phyloP scores from a whole-genome alignment of 2,113 vertebrate genomes.

The Eleginops maclovinus region DNA sequence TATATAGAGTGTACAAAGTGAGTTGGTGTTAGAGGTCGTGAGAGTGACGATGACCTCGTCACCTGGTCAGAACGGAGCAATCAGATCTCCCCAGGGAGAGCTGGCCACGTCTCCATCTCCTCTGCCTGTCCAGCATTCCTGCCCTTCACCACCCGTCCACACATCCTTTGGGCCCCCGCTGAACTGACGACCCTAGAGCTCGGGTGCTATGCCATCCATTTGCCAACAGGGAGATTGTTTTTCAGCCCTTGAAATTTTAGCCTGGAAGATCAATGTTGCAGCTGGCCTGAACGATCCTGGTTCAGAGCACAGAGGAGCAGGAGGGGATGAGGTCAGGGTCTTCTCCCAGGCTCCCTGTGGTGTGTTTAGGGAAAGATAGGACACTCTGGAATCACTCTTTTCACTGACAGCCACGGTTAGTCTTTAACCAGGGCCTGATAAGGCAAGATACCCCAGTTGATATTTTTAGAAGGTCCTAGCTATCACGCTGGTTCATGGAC shows the following conservation, averaged over 20 bases:
- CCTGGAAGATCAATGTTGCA: constrained; percentile 81
- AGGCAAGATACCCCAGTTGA: constrained; percentile 12
- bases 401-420: constrained; percentile 42
- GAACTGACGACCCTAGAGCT: constrained; percentile 72
- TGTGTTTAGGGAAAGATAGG: constrained; percentile 70
- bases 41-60: constrained; percentile 68
- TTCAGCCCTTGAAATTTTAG: constrained; percentile 83
- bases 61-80: constrained; percentile 61
- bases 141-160: constrained; percentile 51
- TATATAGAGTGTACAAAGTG: constrained; percentile 28
- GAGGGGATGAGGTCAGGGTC: constrained; percentile 71
- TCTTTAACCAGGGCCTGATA: constrained; percentile 33
- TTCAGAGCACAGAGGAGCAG: constrained; percentile 31
- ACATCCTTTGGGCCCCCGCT: constrained; percentile 49
- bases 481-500: neutral
- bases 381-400: constrained; percentile 64
- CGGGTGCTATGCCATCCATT: constrained; percentile 73
- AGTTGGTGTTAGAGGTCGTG: constrained; percentile 51
- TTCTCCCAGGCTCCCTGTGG: constrained; percentile 70
- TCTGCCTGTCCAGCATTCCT: constrained; percentile 63
- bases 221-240: constrained; percentile 84
- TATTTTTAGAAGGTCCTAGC: constrained; percentile 21
- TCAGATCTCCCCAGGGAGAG: constrained; percentile 48
- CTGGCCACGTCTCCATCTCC: constrained; percentile 57
- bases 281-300: constrained; percentile 73